These are phyloP conservation scores for Henricia sp. DNA, from an alignment of 53 echinoderm and acorn worm genomes.

Conservation along the genomic window DNA sequence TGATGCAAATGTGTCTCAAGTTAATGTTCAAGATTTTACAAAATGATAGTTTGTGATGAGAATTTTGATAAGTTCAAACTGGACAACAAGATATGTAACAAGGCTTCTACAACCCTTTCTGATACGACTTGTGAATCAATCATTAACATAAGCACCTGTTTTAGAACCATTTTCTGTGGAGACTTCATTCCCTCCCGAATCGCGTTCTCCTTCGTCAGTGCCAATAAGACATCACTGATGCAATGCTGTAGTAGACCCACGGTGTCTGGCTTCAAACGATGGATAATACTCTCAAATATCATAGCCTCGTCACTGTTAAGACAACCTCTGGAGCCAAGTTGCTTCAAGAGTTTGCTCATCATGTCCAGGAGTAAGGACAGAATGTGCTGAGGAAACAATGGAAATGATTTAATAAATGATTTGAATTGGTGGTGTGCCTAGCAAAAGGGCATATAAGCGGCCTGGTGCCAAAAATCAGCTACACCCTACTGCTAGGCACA, in stretches of 20 bases:
- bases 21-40: too few species aligned
- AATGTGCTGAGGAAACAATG: conserved; percentile 48
- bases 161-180: conserved; percentile 34
- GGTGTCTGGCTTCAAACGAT: conserved; percentile 70
- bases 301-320: conserved; percentile 21
- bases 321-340: background rate
- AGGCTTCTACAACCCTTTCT: too few species aligned
- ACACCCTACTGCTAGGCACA: too few species aligned
- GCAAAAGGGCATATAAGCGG: too few species aligned
- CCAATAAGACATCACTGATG: background rate
- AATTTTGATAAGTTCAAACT: too few species aligned
- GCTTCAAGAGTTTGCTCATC: conserved; percentile 50
- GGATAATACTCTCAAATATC: conserved; percentile 62
- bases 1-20: too few species aligned
- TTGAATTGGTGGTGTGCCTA: background rate
- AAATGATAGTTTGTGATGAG: too few species aligned
- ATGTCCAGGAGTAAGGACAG: conserved; percentile 65
- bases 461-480: too few species aligned
- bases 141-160: background rate
- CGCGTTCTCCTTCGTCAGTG: background rate
- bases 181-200: background rate
- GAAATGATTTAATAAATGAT: too few species aligned
- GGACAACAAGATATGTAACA: too few species aligned
- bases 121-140: too few species aligned
- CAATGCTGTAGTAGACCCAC: conserved; percentile 60